These are phyloP conservation scores for Battus philenor DNA, from an alignment of 1,140 invertebrate genomes.

Conservation along the genomic window DNA sequence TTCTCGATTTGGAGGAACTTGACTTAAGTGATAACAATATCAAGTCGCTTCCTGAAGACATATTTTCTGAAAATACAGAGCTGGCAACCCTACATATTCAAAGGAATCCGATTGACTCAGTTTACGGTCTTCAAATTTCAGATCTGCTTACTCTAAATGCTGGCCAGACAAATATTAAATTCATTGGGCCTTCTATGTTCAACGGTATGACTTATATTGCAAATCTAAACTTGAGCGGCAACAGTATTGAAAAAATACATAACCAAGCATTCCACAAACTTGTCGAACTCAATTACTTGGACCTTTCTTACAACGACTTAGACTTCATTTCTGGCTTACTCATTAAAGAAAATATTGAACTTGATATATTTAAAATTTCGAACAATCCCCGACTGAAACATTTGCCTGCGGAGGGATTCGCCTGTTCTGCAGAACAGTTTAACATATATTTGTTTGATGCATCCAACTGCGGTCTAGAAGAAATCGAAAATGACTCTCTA, in stretches of 20 bases:
- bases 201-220: slow-evolving; percentile 78
- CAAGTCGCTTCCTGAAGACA: slow-evolving; percentile 73
- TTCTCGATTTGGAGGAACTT: slow-evolving; percentile 79
- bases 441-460: slow-evolving; percentile 82
- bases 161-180: slow-evolving; percentile 79
- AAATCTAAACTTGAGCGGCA: slow-evolving; percentile 79
- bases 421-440: slow-evolving; percentile 75
- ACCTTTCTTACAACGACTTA: slow-evolving; percentile 82
- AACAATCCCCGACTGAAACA: slow-evolving; percentile 79
- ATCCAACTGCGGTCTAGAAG: slow-evolving; percentile 80
- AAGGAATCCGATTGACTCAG: slow-evolving; percentile 75
- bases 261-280: slow-evolving; percentile 80
- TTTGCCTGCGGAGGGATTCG: slow-evolving; percentile 78
- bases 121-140: slow-evolving; percentile 73
- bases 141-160: slow-evolving; percentile 79
- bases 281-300: slow-evolving; percentile 79
- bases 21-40: slow-evolving; percentile 81
- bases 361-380: slow-evolving; percentile 81
- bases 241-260: slow-evolving; percentile 80
- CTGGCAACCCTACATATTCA: slow-evolving; percentile 79
- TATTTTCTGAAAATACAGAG: slow-evolving; percentile 78
- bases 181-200: slow-evolving; percentile 80
- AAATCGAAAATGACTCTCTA: slow-evolving; percentile 78
- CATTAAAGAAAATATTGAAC: slow-evolving; percentile 80
- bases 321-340: slow-evolving; percentile 79